Evolutionary conservation across 1,140 invertebrate genomes (phyloP).

Genomic region (Manduca sexta): DNA sequence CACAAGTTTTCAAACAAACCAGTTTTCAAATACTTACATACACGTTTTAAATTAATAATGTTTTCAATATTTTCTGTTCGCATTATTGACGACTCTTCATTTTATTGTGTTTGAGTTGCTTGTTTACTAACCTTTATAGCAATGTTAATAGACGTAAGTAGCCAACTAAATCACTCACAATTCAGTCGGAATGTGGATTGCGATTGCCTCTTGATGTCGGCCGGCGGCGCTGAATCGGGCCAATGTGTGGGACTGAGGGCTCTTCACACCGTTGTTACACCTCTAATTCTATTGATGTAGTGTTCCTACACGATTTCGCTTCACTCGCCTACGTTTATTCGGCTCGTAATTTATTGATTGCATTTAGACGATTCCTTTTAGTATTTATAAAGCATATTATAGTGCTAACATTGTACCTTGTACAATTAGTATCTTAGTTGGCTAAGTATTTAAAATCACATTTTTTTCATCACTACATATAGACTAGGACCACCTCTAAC

Average conservation of each 20-base stretch:
- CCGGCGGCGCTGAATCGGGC: neutral
- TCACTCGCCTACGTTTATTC: neutral
- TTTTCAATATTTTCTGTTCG: neutral
- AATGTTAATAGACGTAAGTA: too few relatives aligned
- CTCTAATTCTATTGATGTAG: conserved; percentile 22
- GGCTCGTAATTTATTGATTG: neutral
- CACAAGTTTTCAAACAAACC: too few relatives aligned
- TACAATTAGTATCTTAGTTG: too few relatives aligned
- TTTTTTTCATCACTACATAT: neutral
- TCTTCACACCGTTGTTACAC: conserved; percentile 11
- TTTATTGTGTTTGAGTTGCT: neutral
- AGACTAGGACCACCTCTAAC: too few relatives aligned
- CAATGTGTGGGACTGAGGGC: conserved; percentile 5
- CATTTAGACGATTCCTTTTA: too few relatives aligned
- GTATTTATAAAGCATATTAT: too few relatives aligned
- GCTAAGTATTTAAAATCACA: too few relatives aligned
- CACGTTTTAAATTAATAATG: neutral
- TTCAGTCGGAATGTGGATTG: neutral
- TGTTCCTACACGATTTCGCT: conserved; percentile 2
- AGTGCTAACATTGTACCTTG: too few relatives aligned
- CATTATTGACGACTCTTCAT: neutral
- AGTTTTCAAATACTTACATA: too few relatives aligned
- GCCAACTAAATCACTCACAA: conserved; percentile 15
- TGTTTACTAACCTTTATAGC: too few relatives aligned
- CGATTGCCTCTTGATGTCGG: conserved; percentile 25